These are phyloP conservation scores for Drosophila ustulata DNA, from an alignment of 2,888 invertebrate genomes.

Conservation along the genomic window DNA sequence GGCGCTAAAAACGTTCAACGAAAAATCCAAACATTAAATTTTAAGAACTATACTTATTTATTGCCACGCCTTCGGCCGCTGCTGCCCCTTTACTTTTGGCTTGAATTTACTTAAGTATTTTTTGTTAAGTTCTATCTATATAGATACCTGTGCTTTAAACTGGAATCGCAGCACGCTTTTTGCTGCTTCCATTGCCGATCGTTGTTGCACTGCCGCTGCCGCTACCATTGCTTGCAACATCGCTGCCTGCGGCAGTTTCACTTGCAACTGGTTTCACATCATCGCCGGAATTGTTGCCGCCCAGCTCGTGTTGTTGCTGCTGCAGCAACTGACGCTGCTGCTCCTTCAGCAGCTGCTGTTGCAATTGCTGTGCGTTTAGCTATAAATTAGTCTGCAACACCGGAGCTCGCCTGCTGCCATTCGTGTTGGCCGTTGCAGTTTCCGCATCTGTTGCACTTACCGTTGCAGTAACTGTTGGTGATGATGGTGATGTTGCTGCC, in stretches of 20 bases:
- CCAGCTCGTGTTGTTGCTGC: constrained; percentile 28
- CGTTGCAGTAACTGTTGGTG: constrained; percentile 15
- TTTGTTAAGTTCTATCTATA: constrained; percentile 15
- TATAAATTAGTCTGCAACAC: constrained; percentile 83
- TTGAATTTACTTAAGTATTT: constrained; percentile 1
- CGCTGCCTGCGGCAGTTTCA: constrained; percentile 35
- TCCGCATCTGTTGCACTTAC: constrained; percentile 14
- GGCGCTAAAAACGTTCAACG: neutral
- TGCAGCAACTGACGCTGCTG: constrained; percentile 60
- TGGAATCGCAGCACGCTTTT: constrained; percentile 82
- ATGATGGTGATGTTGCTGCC: constrained; percentile 11
- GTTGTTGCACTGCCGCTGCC: constrained; percentile 53
- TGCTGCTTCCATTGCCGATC: constrained; percentile 53
- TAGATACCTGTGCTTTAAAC: constrained; percentile 63
- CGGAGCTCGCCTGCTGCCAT: constrained; percentile 54
- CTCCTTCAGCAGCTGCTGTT: constrained; percentile 67
- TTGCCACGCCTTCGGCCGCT: too few relatives aligned
- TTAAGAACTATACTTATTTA: too few relatives aligned
- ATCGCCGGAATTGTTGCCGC: constrained; percentile 16
- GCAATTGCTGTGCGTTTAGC: constrained; percentile 81
- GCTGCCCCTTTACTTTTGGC: too few relatives aligned
- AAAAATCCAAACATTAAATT: too few relatives aligned
- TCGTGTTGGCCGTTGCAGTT: constrained; percentile 48
- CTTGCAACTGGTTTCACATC: constrained; percentile 16
- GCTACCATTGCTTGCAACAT: constrained; percentile 52